A percentile compares a stretch with the other conserved stretches of the same genome.
phyloP scores from a whole-genome alignment of 2,113 vertebrate species.

The Hippocampus comes region DNA sequence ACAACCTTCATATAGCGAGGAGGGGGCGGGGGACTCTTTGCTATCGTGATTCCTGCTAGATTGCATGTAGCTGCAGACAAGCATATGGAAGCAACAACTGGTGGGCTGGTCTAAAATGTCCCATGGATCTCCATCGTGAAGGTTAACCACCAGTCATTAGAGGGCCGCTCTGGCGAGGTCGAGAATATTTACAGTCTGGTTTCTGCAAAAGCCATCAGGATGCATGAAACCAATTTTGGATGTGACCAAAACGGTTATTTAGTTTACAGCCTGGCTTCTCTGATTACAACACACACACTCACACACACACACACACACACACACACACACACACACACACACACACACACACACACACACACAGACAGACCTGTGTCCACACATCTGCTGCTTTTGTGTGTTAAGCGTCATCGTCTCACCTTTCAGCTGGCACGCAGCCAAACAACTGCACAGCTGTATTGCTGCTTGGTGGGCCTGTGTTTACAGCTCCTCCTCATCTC shows the following conservation, averaged over 20 bases:
- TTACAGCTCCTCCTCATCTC: slow-evolving; percentile 13
- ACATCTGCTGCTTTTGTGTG: neutral
- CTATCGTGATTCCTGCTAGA: neutral
- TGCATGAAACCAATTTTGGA: slow-evolving; percentile 2
- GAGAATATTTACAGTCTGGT: slow-evolving; percentile 5
- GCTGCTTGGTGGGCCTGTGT: slow-evolving; percentile 12
- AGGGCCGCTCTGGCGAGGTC: slow-evolving; percentile 18
- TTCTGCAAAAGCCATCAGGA: slow-evolving; percentile 20
- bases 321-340: neutral
- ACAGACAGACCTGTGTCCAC: slow-evolving; percentile 1
- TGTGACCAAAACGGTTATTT: neutral
- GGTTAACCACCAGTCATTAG: slow-evolving; percentile 12
- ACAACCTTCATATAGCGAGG: neutral
- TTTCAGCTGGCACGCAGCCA: slow-evolving; percentile 27
- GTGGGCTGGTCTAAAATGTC: slow-evolving; percentile 17
- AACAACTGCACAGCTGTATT: slow-evolving; percentile 26
- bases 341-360: neutral
- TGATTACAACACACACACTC: neutral
- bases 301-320: neutral
- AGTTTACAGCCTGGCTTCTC: neutral
- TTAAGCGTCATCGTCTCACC: slow-evolving; percentile 20
- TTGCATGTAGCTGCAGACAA: slow-evolving; percentile 16
- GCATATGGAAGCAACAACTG: slow-evolving; percentile 24
- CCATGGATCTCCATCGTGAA: slow-evolving; percentile 13
- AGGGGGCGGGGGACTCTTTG: neutral